Evolutionary conservation across 2,113 vertebrate species (phyloP), one percentile per base, ranked within the genome.

Genomic region (Grammomys dolichurus): DNA sequence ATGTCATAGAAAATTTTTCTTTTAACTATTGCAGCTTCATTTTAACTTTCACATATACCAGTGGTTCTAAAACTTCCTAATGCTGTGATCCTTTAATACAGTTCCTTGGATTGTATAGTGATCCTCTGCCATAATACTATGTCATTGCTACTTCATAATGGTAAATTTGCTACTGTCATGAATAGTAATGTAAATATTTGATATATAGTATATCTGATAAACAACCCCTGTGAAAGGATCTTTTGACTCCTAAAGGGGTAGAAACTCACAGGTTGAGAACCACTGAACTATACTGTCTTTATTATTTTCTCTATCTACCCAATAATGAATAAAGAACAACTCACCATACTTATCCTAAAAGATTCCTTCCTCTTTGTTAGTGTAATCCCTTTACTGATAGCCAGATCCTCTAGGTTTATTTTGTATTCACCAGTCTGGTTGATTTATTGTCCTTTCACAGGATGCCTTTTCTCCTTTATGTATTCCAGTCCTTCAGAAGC

Each of bases 1-100:
- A 63, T 65, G 40, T 51, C 13, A 87, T 92, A 88, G 14, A 33
- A 75, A 75, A 87, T 22, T 73, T 95, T 93, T 91, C 82, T 94
- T 40, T 51, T 65, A 89, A 75, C 36, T 65, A 84, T 75, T 40
- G 70, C 4, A 90, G 24, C 31, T 85, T 84, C 31, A 75, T 96
- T 90, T 96, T 84, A 73, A 90, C 63, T 13, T 87, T 70, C 28
- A 81, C 31, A 46, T 75, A 92, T 54, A 43, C 40, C 19, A 58
- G 33, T 81, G 31, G 5, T 58, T n/a, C 33, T 81, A 11, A 56
- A n/a, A 19, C 51, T 80, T 56, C 17, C 31, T 80, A 80, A 58
- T 58, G 20, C 20, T 58, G 11, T 2, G 12, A n/a, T 20, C 36
- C 36, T 58, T 58, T 82, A 14, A 82, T 26, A n/a, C 5, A 81